Conservation (phyloP, 2,797 vertebrate species). For the Triplophysa yarkandensis region DNA sequence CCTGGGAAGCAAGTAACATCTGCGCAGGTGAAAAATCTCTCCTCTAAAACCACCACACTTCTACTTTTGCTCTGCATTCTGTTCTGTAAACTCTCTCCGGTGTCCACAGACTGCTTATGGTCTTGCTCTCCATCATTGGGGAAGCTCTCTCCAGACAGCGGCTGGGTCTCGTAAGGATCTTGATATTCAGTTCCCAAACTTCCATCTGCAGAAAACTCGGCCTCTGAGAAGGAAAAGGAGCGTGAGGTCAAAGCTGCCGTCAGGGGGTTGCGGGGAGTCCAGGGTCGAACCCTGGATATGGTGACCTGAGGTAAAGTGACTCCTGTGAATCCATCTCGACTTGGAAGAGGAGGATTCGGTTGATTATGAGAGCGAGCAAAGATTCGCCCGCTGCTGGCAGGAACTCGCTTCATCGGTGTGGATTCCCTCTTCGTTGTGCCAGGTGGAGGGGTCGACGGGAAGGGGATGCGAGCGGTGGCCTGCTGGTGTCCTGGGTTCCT, state of each 20-base stretch:
- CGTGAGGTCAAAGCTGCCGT: slow-evolving; percentile 47
- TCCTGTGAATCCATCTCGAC: slow-evolving; percentile 15
- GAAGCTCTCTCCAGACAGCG: slow-evolving; percentile 24
- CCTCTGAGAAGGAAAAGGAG: slow-evolving; percentile 54
- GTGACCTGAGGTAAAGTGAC: slow-evolving; percentile 21
- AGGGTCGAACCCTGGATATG: slow-evolving; percentile 41
- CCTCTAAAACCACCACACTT: background rate
- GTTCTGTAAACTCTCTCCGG: background rate
- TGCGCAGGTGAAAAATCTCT: slow-evolving; percentile 51
- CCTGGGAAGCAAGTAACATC: slow-evolving; percentile 69
- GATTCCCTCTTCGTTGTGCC: slow-evolving; percentile 63
- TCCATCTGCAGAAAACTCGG: slow-evolving; percentile 62
- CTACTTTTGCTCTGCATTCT: slow-evolving; percentile 2
- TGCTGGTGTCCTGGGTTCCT: slow-evolving; percentile 43
- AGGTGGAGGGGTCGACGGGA: slow-evolving; percentile 1
- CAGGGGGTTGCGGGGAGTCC: slow-evolving; percentile 57
- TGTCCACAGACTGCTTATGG: background rate
- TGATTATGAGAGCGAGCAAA: slow-evolving; percentile 14
- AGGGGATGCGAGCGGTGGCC: background rate
- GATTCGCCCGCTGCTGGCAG: slow-evolving; percentile 8
- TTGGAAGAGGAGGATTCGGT: background rate
- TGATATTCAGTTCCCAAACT: background rate
- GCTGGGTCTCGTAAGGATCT: background rate
- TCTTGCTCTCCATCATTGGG: slow-evolving; percentile 29
- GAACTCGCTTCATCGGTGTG: background rate